phyloP scores from a whole-genome alignment of 2,797 vertebrate species.

The Nannoperca australis region DNA sequence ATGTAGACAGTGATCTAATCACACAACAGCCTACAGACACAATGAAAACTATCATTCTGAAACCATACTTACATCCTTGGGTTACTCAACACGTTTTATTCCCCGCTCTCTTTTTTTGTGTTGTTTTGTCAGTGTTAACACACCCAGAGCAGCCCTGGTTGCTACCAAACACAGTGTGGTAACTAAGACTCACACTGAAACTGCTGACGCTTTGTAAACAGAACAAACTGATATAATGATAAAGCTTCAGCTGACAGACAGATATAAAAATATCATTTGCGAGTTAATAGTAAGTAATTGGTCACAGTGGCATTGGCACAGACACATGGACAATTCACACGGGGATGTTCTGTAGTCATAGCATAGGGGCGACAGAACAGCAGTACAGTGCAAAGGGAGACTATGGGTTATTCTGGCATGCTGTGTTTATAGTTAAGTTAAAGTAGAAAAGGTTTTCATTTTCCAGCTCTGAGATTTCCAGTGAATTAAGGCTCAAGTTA shows the following conservation, averaged over 20 bases:
- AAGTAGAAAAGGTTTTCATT: neutral
- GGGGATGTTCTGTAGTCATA: neutral
- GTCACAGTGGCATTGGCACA: neutral
- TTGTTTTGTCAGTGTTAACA: constrained; percentile 52
- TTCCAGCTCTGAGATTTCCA: neutral
- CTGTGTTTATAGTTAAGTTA: neutral
- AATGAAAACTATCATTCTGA: constrained; percentile 20
- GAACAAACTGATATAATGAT: constrained; percentile 7
- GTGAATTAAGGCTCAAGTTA: constrained; percentile 9
- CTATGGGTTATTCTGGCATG: neutral
- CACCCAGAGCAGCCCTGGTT: constrained; percentile 68
- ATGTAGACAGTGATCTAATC: constrained; percentile 48
- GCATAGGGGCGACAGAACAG: neutral
- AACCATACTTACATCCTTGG: constrained; percentile 31
- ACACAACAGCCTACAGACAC: constrained; percentile 36
- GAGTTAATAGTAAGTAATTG: neutral
- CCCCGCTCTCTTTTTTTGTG: neutral
- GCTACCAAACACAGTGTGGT: constrained; percentile 80
- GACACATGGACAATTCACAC: neutral
- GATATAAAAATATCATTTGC: neutral
- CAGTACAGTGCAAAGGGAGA: neutral
- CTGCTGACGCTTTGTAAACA: neutral
- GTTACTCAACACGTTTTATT: constrained; percentile 45
- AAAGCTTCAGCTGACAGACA: neutral
- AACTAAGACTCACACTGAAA: constrained; percentile 57